A percentile compares a stretch with the other conserved stretches of the same genome.
Evolutionary conservation across 2,888 invertebrate species (phyloP).

Genomic region (Pseudoips prasinana): DNA sequence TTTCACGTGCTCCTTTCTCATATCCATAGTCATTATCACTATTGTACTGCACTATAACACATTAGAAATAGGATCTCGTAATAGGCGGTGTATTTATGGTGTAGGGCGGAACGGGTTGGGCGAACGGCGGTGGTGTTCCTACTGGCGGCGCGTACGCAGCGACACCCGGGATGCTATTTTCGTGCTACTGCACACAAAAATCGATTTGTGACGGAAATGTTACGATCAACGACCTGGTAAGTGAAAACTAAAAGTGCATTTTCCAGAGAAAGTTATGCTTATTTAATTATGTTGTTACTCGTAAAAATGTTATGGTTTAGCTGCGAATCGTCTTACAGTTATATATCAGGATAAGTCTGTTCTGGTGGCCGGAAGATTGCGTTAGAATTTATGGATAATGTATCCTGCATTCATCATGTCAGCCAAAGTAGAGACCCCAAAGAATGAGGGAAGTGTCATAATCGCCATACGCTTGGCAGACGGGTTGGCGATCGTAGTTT

Average conservation of each 20-base stretch:
- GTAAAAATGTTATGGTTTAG: no score
- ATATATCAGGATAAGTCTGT: no score
- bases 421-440: no score
- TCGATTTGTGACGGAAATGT: conserved; percentile 76
- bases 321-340: no score
- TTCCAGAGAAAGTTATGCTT: conserved; percentile 17
- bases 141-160: conserved; percentile 61
- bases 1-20: conserved; percentile 34
- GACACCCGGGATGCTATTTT: conserved; percentile 78
- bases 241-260: conserved; percentile 45
- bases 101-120: conserved; percentile 54
- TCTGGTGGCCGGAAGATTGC: no score
- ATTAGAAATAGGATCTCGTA: conserved; percentile 33
- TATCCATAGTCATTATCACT: conserved; percentile 30
- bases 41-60: conserved; percentile 25
- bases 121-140: conserved; percentile 45
- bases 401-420: no score
- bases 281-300: no score
- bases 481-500: no score
- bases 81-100: conserved; percentile 41
- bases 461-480: no score
- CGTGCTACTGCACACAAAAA: conserved; percentile 76
- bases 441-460: no score
- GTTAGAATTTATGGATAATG: no score
- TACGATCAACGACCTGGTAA: conserved; percentile 79